Conservation (phyloP, 1,140 invertebrate genomes). For the Diachasma alloeum region DNA sequence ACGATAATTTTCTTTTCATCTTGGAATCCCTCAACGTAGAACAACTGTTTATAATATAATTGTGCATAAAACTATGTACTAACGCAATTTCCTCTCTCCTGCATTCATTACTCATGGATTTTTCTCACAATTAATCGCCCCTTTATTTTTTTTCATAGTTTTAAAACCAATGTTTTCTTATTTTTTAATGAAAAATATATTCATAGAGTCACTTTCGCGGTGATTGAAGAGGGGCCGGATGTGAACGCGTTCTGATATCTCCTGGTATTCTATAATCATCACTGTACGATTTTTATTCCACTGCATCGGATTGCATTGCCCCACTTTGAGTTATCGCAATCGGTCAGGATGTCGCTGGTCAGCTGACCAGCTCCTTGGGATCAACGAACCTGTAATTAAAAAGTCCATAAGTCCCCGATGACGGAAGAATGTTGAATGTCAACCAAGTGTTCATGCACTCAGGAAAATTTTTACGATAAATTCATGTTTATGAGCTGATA, state of each 20-base stretch:
- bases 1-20: conserved; percentile 9
- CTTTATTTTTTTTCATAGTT: not conserved
- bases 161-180: not conserved
- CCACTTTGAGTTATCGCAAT: conserved; percentile 29
- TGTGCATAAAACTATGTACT: conserved; percentile 4
- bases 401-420: not conserved
- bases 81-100: conserved; percentile 12
- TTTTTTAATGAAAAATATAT: not conserved
- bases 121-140: not conserved
- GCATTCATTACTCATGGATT: not conserved
- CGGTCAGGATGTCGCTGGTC: conserved; percentile 35
- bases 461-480: not conserved
- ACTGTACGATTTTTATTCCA: not conserved
- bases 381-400: not conserved
- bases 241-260: not conserved
- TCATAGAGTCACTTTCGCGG: not conserved
- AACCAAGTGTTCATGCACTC: not conserved
- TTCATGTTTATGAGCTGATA: too few relatives aligned
- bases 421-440: not conserved
- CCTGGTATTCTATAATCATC: conserved; percentile 1
- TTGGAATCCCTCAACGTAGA: not conserved
- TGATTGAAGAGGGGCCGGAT: not conserved
- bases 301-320: conserved; percentile 6
- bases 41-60: conserved; percentile 23
- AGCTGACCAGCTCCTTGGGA: conserved; percentile 13